Evolutionary conservation across 2,888 invertebrate genomes (phyloP).

Genomic region (Seira musarum): DNA sequence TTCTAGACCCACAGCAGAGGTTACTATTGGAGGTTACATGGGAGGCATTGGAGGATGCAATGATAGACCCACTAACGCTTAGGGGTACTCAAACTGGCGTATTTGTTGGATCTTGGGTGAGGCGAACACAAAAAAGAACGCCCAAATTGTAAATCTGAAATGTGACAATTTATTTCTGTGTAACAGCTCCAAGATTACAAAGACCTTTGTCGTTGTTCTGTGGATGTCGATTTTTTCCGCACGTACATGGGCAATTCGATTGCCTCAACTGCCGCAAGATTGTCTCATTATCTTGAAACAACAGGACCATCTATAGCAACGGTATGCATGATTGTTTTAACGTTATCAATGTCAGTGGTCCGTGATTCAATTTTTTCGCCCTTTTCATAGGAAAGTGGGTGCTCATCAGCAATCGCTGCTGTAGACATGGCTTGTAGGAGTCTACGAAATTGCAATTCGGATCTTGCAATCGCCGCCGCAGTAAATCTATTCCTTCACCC

Average conservation of each 20-base stretch:
- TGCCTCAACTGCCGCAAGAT: conserved; percentile 37
- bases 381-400: conserved; percentile 59
- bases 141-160: no score
- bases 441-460: conserved; percentile 44
- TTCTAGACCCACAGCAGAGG: no score
- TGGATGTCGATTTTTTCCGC: no score
- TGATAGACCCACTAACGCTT: conserved; percentile 25
- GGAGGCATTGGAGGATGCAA: conserved; percentile 46
- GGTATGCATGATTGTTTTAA: neutral
- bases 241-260: conserved; percentile 57
- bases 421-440: conserved; percentile 59
- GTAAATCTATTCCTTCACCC: conserved; percentile 55
- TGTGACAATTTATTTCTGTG: no score
- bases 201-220: conserved; percentile 35
- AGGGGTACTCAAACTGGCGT: conserved; percentile 33
- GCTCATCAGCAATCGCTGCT: conserved; percentile 59
- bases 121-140: no score
- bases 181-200: conserved; percentile 32
- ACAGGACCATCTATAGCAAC: conserved; percentile 56
- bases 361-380: no score
- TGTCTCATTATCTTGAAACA: conserved; percentile 51
- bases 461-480: conserved; percentile 57
- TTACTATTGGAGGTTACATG: no score
- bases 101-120: conserved; percentile 34
- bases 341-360: no score